Conservation (phyloP, 1,140 invertebrate genomes). For the Drosophila mayri region DNA sequence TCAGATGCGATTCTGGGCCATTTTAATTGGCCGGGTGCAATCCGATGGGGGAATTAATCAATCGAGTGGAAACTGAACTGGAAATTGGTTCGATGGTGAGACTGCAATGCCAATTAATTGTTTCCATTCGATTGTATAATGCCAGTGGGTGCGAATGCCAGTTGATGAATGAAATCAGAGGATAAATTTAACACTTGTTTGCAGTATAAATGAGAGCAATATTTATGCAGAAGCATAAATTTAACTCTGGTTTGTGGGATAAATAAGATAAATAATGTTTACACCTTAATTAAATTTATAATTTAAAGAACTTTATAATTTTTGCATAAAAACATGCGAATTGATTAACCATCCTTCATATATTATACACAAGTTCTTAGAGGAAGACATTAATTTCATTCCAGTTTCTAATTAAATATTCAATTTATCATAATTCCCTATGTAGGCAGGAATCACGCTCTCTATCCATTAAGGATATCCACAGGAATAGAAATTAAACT, state of each 20-base stretch:
- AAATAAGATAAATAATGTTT: not conserved
- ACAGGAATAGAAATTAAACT: not conserved
- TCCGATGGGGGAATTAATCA: conserved; percentile 24
- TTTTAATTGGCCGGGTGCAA: conserved; percentile 31
- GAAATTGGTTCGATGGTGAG: conserved; percentile 13
- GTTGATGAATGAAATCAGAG: conserved; percentile 8
- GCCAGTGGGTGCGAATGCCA: conserved; percentile 30
- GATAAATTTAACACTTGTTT: conserved; percentile 4
- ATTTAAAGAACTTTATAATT: not conserved
- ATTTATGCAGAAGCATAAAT: not conserved
- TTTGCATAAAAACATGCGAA: no score
- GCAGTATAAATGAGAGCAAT: no score
- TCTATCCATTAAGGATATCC: not conserved
- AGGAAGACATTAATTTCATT: not conserved
- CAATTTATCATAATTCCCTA: not conserved
- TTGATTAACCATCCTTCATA: not conserved
- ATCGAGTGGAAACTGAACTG: conserved; percentile 41
- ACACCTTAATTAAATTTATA: not conserved
- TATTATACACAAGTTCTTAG: not conserved
- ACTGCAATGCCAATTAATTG: conserved; percentile 45
- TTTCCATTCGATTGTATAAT: conserved; percentile 47
- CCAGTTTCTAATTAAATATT: not conserved
- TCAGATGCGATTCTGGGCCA: conserved; percentile 14
- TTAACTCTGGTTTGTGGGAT: not conserved
- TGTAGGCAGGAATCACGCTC: not conserved